Evolutionary conservation across 2,888 invertebrate species (phyloP), one percentile per base, ranked within the genome.

Genomic region (Argyresthia goedartella): DNA sequence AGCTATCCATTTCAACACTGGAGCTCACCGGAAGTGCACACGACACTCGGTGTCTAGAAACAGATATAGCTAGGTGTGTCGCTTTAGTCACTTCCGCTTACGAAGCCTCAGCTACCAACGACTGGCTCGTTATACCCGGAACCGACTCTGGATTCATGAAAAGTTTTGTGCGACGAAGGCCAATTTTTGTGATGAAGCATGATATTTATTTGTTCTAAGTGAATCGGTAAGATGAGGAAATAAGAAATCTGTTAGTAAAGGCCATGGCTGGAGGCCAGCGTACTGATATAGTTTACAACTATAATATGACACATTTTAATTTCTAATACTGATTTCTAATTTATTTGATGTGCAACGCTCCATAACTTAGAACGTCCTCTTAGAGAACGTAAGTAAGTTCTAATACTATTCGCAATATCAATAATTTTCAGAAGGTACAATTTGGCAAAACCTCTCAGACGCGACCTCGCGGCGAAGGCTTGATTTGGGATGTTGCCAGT

Each of bases 401-500:
- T 25, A 25, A 6, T 25, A 4, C 25, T 25, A 25, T 25, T 6
- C 2, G 25, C 25, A 25, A 25, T 25, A 4, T 25, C 25, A 25
- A 25, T 2, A 25, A 25, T 25, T 25, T 25, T 6, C 25, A 25
- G 25, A 25, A 4, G 25, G 25, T 6, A 72, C 69, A 73, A 71
- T 79, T 77, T 76, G 70, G 75, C 73, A 68, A 69, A 60, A 58
- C 35, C 35, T 15, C 35, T 25, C 48, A 14, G 48, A 16, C 13
- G 65, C 67, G 60, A 66, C 63, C 67, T 59, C 61, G 62, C 50
- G 60, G 63, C 56, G 59, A 65, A 69, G 71, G 71, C 69, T 73
- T 65, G 63, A 73, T 65, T 78, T 82, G 82, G 81, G 69, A 59
- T 56, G 56, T 49, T 56, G 81, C 81, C 82, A 82, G 65, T 55